Percentiles rank a stretch among this genome's conserved stretches.
phyloP scores from a whole-genome alignment of 2,888 invertebrate species.

The Ditula angustiorana region DNA sequence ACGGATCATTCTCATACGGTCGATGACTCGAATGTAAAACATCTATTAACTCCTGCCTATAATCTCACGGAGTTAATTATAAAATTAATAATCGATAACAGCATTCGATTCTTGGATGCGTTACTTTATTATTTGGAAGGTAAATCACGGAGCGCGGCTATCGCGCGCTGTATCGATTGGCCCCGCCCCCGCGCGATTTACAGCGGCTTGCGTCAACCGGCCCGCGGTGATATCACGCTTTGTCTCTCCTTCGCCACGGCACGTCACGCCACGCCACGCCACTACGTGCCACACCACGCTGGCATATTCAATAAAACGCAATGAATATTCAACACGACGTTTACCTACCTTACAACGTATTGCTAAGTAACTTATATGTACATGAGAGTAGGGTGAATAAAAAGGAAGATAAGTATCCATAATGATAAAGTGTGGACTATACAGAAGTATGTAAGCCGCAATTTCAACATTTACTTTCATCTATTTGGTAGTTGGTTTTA shows the following conservation, averaged over 20 bases:
- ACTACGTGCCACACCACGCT: slow-evolving; percentile 47
- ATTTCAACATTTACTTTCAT: too few relatives aligned
- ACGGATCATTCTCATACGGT: not conserved
- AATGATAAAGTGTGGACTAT: slow-evolving; percentile 7
- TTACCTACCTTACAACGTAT: slow-evolving; percentile 28
- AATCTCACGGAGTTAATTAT: slow-evolving; percentile 73
- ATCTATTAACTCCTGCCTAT: slow-evolving; percentile 33
- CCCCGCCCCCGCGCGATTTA: slow-evolving; percentile 66
- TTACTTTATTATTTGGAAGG: slow-evolving; percentile 72
- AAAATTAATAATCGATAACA: slow-evolving; percentile 75
- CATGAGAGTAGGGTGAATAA: slow-evolving; percentile 16
- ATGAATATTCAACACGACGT: slow-evolving; percentile 48
- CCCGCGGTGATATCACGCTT: slow-evolving; percentile 61
- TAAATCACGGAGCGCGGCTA: slow-evolving; percentile 69
- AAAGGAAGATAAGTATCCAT: slow-evolving; percentile 8
- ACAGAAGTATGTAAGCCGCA: not conserved
- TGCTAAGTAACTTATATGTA: slow-evolving; percentile 9
- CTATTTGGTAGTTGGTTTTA: too few relatives aligned
- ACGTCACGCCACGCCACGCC: slow-evolving; percentile 40
- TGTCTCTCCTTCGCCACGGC: slow-evolving; percentile 45
- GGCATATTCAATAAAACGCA: slow-evolving; percentile 44
- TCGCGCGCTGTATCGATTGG: slow-evolving; percentile 58
- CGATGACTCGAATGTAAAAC: slow-evolving; percentile 17
- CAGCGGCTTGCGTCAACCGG: slow-evolving; percentile 67
- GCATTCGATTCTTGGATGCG: slow-evolving; percentile 66